phyloP scores from a whole-genome alignment of 2,888 invertebrate genomes.

The Eupeodes latifasciatus region DNA sequence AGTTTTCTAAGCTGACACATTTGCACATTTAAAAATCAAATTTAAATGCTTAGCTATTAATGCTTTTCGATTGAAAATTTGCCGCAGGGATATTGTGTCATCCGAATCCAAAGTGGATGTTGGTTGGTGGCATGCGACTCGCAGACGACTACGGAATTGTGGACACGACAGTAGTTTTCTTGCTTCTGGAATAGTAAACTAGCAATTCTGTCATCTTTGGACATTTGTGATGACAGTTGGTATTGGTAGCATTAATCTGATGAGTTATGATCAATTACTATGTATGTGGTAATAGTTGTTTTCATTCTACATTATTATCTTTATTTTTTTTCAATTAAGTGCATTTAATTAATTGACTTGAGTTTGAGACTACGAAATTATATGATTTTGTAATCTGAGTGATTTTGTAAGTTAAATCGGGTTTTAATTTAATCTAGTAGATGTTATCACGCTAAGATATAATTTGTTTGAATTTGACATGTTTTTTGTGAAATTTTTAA shows the following conservation, averaged over 20 bases:
- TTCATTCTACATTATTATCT: constrained; percentile 29
- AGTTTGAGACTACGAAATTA: neutral
- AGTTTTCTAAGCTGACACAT: constrained; percentile 39
- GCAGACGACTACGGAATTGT: no score
- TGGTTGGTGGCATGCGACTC: no score
- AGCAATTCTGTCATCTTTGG: constrained; percentile 52
- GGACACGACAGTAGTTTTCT: neutral
- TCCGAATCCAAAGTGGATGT: neutral
- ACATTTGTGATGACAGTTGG: constrained; percentile 53
- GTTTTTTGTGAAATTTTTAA: no score
- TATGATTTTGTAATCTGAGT: neutral
- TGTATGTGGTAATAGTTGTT: constrained; percentile 64
- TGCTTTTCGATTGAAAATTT: constrained; percentile 42
- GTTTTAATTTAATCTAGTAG: no score
- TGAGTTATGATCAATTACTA: constrained; percentile 57
- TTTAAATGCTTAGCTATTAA: constrained; percentile 3
- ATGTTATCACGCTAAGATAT: no score
- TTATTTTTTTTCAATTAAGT: neutral
- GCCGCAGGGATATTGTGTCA: constrained; percentile 61
- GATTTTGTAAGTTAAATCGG: no score
- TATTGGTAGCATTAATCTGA: constrained; percentile 52
- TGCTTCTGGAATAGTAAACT: constrained; percentile 26
- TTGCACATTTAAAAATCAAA: constrained; percentile 44
- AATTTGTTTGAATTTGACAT: no score
- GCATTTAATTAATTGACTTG: neutral